Evolutionary conservation across 1,140 invertebrate species (phyloP).

Genomic region (Latrodectus geometricus): DNA sequence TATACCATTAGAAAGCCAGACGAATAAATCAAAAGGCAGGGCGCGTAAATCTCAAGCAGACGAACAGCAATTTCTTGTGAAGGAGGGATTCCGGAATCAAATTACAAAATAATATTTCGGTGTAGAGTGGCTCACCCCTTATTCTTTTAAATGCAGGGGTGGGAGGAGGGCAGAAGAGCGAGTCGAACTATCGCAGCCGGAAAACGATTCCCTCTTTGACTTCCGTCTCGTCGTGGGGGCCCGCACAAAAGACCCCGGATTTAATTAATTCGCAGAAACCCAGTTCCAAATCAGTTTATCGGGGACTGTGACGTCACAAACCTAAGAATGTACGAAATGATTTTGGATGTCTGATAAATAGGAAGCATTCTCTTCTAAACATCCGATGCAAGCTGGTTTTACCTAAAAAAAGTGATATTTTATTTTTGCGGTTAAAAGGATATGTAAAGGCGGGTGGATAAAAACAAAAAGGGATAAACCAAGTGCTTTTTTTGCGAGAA

Average conservation of each 20-base stretch:
- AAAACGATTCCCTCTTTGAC: conserved; percentile 56
- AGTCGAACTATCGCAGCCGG: conserved; percentile 39
- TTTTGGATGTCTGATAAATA: conserved; percentile 46
- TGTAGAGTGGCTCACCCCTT: conserved; percentile 44
- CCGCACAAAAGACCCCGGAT: conserved; percentile 25
- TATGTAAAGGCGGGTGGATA: too few relatives aligned
- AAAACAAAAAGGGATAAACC: too few relatives aligned
- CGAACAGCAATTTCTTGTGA: neutral
- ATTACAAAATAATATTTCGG: conserved; percentile 49
- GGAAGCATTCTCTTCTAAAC: neutral
- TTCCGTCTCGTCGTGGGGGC: conserved; percentile 23
- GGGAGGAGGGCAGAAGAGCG: conserved; percentile 1
- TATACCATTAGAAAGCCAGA: neutral
- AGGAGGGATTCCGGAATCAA: conserved; percentile 21
- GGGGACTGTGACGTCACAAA: conserved; percentile 23
- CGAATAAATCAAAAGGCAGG: neutral
- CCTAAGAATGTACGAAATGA: conserved; percentile 24
- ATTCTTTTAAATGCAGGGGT: conserved; percentile 9
- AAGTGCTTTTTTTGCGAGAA: too few relatives aligned
- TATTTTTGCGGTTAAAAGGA: too few relatives aligned
- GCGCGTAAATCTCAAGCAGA: neutral
- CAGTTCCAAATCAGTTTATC: conserved; percentile 58
- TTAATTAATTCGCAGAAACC: conserved; percentile 58
- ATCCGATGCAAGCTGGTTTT: too few relatives aligned
- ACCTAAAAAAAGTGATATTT: too few relatives aligned